Evolutionary conservation across 2,113 vertebrate genomes (phyloP).

Genomic region (Gobio gobio): DNA sequence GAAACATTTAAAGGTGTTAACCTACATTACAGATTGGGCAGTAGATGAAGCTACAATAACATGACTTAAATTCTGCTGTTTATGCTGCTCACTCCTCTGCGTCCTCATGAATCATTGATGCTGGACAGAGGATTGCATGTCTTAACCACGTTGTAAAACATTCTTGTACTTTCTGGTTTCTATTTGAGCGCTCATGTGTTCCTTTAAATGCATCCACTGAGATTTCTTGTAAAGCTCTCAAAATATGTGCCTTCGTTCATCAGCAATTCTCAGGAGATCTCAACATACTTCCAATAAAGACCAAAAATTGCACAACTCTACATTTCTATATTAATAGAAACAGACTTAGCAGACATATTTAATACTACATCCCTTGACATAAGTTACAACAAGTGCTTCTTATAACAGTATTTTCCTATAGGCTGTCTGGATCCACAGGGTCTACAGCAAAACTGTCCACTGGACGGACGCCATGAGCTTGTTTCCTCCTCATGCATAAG

Average conservation of each 20-base stretch:
- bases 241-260: constrained; percentile 22
- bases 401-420: neutral
- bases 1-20: neutral
- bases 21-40: neutral
- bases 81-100: neutral
- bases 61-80: neutral
- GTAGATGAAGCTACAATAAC: neutral
- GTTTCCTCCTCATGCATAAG: constrained; percentile 13
- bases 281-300: neutral
- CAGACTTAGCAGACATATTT: neutral
- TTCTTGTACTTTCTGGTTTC: constrained; percentile 1
- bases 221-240: neutral
- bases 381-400: neutral
- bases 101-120: constrained; percentile 22
- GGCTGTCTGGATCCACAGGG: neutral
- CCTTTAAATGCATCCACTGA: constrained; percentile 1
- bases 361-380: neutral
- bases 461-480: neutral
- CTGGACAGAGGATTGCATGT: neutral
- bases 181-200: neutral
- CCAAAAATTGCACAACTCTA: neutral
- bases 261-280: neutral
- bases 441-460: neutral
- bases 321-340: neutral
- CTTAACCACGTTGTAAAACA: constrained; percentile 27